Base-by-base conservation (phyloP, 2,797 vertebrate species). In the Galaxias olidus region DNA sequence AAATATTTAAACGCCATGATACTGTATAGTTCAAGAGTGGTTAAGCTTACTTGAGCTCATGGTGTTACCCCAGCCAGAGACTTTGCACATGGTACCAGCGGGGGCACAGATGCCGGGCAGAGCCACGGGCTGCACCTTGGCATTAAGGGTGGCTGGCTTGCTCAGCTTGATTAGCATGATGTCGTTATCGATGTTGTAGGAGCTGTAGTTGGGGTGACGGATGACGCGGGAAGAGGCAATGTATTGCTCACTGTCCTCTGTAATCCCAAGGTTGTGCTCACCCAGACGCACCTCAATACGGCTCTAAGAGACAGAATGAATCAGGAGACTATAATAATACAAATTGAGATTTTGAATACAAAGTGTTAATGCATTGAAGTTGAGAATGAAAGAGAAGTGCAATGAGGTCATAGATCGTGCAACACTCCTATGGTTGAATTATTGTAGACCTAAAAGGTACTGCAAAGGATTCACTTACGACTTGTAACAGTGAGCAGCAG, bases 111-210 rank as follows among this genome's bases (percentile, higher is more conserved):
- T 74, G n/a, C 45, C 85, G 4, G 93, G 91, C 20, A 93, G 78
- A 65, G 84, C 0, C n/a, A 94, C 0, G 4, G 88, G 45, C 44
- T 88, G 84, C 60, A 94, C 86, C 18, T 80, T 75, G 0, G 0
- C 0, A 52, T 69, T 93, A 66, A 93, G 66, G 11, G 0, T 11
- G 45, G 89, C 93, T 4, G 89, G 53, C 4, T 44, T 64, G 70
- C 82, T 63, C 64, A 94, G 78, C 74, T 89, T 93, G 78, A 94
- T 91, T 75, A 94, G 89, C 92, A 94, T 94, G 72, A 93, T 80
- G 78, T 94, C 93, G 48, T 91, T 93, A 84, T 94, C 59, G 9
- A 91, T 72, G 0, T 55, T 64, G 0, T 1, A 14, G 14, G 83
- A 0, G 13, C 59, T 81, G 10, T 63, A 89, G 53, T 60, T 72